phyloP scores from a whole-genome alignment of 2,888 invertebrate genomes.

The Molorchus minor region DNA sequence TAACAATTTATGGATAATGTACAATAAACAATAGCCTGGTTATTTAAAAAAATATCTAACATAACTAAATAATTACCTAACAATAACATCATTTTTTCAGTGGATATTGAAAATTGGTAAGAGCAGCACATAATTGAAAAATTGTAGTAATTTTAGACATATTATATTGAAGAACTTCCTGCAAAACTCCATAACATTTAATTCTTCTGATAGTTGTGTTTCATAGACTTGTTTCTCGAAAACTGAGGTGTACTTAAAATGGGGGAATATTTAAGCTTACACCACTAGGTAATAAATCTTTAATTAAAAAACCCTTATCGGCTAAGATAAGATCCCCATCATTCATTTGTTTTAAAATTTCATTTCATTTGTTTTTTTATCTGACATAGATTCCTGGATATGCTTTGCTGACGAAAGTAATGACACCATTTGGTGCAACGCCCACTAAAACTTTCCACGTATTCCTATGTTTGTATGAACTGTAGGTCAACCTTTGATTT shows the following conservation, averaged over 20 bases:
- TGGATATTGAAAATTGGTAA: conserved; percentile 28
- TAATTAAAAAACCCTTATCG: conserved; percentile 47
- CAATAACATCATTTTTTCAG: conserved; percentile 24
- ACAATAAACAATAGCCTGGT: too few relatives aligned
- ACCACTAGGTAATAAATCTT: conserved; percentile 35
- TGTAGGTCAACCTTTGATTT: too few relatives aligned
- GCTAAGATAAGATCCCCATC: conserved; percentile 19
- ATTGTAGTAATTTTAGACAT: conserved; percentile 2
- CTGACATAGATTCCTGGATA: conserved; percentile 11
- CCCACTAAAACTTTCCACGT: neutral
- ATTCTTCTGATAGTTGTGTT: conserved; percentile 44
- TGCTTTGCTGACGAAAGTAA: conserved; percentile 5
- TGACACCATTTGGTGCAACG: too few relatives aligned
- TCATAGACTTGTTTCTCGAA: too few relatives aligned
- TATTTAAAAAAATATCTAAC: neutral
- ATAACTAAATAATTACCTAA: neutral
- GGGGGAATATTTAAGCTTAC: conserved; percentile 47
- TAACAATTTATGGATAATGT: too few relatives aligned
- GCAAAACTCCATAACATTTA: conserved; percentile 32
- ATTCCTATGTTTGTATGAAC: neutral
- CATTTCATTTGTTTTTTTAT: conserved; percentile 9
- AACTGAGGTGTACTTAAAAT: conserved; percentile 30
- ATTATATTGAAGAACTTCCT: conserved; percentile 4
- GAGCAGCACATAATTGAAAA: conserved; percentile 16
- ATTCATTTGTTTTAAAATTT: conserved; percentile 3